A percentile compares a stretch with the other conserved stretches of the same genome.
Conservation (phyloP, 2,888 invertebrate genomes). For the Drosophila trichaetosa region DNA sequence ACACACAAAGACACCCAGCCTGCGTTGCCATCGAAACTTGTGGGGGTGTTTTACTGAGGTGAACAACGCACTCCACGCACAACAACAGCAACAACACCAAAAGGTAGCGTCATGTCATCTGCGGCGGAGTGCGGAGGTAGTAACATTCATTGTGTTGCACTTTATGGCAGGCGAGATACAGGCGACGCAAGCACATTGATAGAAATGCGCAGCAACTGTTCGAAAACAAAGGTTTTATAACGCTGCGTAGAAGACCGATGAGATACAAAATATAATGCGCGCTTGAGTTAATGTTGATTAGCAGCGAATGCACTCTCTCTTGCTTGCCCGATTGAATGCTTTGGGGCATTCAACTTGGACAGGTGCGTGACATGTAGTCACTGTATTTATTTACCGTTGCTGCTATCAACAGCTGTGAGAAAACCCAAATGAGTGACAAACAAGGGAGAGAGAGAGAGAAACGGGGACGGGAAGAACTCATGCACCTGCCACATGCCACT, state of each 20-base stretch:
- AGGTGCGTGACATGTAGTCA: conserved; percentile 62
- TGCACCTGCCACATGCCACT: conserved; percentile 4
- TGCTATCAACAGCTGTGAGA: conserved; percentile 62
- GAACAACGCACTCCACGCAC: conserved; percentile 52
- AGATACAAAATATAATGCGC: conserved; percentile 24
- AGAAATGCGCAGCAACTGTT: conserved; percentile 38
- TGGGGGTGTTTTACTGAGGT: conserved; percentile 58
- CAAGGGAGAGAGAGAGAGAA: neutral
- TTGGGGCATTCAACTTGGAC: conserved; percentile 60
- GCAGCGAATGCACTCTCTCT: conserved; percentile 18
- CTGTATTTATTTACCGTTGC: conserved; percentile 51
- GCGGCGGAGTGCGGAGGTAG: conserved; percentile 6
- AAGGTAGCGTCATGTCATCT: conserved; percentile 15
- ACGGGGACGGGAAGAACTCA: neutral
- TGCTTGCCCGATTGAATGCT: conserved; percentile 11
- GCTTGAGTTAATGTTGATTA: conserved; percentile 30
- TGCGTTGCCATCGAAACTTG: conserved; percentile 22
- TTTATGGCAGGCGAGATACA: conserved; percentile 18
- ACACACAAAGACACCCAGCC: neutral
- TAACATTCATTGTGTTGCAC: conserved; percentile 30
- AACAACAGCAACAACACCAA: conserved; percentile 17
- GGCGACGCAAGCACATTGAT: conserved; percentile 14
- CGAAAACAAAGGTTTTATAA: conserved; percentile 20
- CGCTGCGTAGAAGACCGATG: conserved; percentile 36
- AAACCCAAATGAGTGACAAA: conserved; percentile 4